Evolutionary conservation across 92 coral and sea anemone genomes (phyloP), one percentile per base, ranked within the genome.

Genomic region (Porites divaricata): DNA sequence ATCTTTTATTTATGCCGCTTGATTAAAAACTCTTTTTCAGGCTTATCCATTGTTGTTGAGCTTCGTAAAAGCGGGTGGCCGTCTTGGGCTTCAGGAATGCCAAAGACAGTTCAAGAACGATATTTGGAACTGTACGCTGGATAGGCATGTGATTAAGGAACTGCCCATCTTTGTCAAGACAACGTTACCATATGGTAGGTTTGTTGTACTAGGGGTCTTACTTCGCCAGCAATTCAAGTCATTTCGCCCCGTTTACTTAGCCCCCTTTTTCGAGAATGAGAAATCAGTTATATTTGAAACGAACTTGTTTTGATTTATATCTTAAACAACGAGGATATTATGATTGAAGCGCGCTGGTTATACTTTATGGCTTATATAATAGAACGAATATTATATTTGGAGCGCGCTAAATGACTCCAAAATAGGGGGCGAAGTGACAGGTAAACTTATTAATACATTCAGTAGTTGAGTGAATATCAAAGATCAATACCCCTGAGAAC

Each of bases 81-180:
- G 76, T 2, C 75, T 89, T 78, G 95, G 98, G 2, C 72, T 93
- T 16, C 5, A 80, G 25, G 93, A 93, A 69, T 93, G 98, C 63
- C 77, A 62, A 68, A 81, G 79, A 67, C 95, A 88, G 81, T 91
- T 93, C 69, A 79, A 72, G 24, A 80, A 84, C 70, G 95, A 91
- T 56, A 79, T 90, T 50, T 93, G 98, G 98, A 89, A 93, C 67
- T 93, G 98, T 56, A 69, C 87, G 26, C 72, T 91, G 22, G 51
- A 67, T 52, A 77, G 77, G 58, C 76, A 72, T 8, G 81, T 77
- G 9, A 21, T 81, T 9, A 58, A 88, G 9, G 72, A 63, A 58
- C 69, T 93, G 77, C 98, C 98, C n/a, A 89, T 91, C 16, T 84
- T 93, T 28, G 76, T 82, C 12, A 84, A 89, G 59, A 63, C 84